These are phyloP conservation scores for Cephalopholis sonnerati DNA, from an alignment of 2,113 vertebrate genomes.

Conservation along the genomic window DNA sequence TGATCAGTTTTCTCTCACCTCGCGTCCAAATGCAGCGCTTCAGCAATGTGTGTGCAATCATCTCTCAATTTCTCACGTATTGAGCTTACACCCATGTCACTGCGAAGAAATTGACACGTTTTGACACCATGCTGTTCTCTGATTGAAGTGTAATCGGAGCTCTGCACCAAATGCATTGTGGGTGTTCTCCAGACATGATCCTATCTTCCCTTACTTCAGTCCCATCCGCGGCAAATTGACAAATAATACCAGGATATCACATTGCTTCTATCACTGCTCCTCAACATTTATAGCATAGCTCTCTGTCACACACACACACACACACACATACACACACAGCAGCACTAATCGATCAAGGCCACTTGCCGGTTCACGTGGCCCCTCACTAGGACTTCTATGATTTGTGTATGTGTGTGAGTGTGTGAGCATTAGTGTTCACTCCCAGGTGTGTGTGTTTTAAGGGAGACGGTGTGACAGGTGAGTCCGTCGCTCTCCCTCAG, in stretches of 20 bases:
- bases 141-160: conserved; percentile 80
- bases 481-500: conserved; percentile 39
- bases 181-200: conserved; percentile 78
- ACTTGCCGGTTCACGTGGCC: conserved; percentile 46
- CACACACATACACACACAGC: conserved; percentile 22
- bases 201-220: conserved; percentile 64
- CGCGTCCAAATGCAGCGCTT: not conserved
- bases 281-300: conserved; percentile 47
- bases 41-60: conserved; percentile 56
- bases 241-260: conserved; percentile 79
- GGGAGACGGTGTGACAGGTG: conserved; percentile 8
- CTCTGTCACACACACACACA: not conserved
- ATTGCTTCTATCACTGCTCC: conserved; percentile 63
- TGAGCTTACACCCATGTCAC: conserved; percentile 56
- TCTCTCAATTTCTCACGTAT: conserved; percentile 69
- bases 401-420: conserved; percentile 12
- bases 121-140: conserved; percentile 64
- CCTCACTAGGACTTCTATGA: conserved; percentile 15
- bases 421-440: not conserved
- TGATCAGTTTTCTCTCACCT: conserved; percentile 23
- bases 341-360: conserved; percentile 72
- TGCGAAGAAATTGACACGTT: conserved; percentile 73
- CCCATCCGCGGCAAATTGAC: conserved; percentile 72
- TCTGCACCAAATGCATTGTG: conserved; percentile 74
- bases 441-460: conserved; percentile 3